Evolutionary conservation across 2,888 invertebrate species (phyloP), one percentile per base, ranked within the genome.

Genomic region (Leucania comma): DNA sequence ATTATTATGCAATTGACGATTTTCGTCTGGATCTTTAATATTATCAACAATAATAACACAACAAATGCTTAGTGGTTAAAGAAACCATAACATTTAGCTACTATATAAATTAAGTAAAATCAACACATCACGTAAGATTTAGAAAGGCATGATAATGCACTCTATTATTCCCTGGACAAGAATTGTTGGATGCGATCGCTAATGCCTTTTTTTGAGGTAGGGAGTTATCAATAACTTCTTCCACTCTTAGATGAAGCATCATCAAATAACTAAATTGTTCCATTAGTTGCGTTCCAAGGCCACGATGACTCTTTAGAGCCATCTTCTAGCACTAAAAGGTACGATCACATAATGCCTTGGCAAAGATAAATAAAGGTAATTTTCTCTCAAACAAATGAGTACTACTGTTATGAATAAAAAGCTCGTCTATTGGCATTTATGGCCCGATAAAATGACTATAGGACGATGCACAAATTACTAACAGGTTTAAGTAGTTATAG

Each of bases 401-500:
- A 12, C 22, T 0, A 53, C 20, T 20, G 10, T 20, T 10, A 14
- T 54, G 6, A 17, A 38, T 22, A 35, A 46, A 10, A 73, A 3
- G 12, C 12, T 29, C n/a, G 50, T 48, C 50, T 50, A 20, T 29
- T 22, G 8, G 10, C 26, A 8, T 22, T 38, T 22, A 17, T 12
- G 8, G 5, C 2, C n/a, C 14, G 26, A 46, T 57, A 69, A 57
- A 57, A 46, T 46, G 3, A 46, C 29, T 38, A 50, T 35, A 60
- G 26, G 22, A n/a, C 50, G 42, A 74, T 59, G 62, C 61, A 78
- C 64, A 78, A 56, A 68, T 42, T 29, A 68, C 50, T 42, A 59
- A 80, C 74, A 80, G 74, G 71, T 78, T 78, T 65, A 20, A 66
- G 74, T 62, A 70, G 22, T 59, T 90, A 83, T 81, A 89, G 91